A percentile compares a stretch with the other conserved stretches of the same genome.
Conservation (phyloP, 2,888 invertebrate genomes). For the Andrena flavipes region DNA sequence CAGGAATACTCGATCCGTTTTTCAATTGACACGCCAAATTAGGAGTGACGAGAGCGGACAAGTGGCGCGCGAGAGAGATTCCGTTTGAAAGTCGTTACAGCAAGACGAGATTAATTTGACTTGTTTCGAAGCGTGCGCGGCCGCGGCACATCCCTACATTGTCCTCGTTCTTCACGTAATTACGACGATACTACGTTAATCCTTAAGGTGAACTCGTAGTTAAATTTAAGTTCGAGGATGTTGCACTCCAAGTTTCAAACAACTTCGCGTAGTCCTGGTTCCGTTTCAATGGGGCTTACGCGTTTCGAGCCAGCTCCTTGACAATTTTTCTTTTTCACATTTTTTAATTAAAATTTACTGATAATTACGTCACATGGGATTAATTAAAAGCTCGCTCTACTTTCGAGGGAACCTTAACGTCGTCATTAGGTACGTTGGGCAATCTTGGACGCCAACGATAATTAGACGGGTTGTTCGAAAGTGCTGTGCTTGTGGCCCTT, state of each 20-base stretch:
- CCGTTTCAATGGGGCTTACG: conserved; percentile 61
- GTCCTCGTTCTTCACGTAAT: conserved; percentile 67
- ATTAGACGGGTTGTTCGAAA: conserved; percentile 1
- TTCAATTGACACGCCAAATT: background rate
- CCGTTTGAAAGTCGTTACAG: conserved; percentile 1
- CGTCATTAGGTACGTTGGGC: conserved; percentile 8
- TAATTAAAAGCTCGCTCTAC: conserved; percentile 46
- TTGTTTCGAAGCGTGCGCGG: conserved; percentile 54
- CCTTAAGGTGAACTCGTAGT: conserved; percentile 69
- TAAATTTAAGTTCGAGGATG: conserved; percentile 71
- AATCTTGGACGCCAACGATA: conserved; percentile 29
- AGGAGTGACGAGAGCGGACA: background rate
- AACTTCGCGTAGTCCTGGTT: conserved; percentile 58
- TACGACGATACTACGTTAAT: conserved; percentile 73
- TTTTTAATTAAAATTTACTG: conserved; percentile 46
- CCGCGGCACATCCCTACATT: conserved; percentile 48
- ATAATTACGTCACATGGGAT: conserved; percentile 41
- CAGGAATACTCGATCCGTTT: background rate
- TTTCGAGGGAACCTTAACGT: conserved; percentile 6
- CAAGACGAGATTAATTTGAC: conserved; percentile 63
- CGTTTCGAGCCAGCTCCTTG: conserved; percentile 37
- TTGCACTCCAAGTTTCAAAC: conserved; percentile 67
- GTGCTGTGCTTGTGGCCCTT: background rate
- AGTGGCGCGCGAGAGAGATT: background rate
- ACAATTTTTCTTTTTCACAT: conserved; percentile 20